Base-by-base conservation (phyloP, 2,888 invertebrate genomes). In the Zhuqinia jingwanae region DNA sequence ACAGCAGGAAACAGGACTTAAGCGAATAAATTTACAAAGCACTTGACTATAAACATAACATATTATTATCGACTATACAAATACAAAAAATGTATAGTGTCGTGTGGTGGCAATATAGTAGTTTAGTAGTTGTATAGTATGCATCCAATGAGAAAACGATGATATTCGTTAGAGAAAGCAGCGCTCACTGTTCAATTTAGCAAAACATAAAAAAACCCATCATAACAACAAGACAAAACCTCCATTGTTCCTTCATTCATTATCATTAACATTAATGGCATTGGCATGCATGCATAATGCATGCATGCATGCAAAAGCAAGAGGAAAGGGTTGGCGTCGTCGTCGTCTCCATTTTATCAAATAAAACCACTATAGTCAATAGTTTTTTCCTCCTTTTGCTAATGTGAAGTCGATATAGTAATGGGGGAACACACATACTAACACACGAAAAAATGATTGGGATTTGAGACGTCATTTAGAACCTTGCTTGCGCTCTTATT, bases 391-490 rank as follows among this genome's bases (percentile, higher is more conserved):
- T 17, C 58, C 22, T 17, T 17, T 17, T 42, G 10, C 17, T 53
- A 50, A 27, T 50, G 27, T 25, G 25, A 73, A 50, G n/a, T 17
- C 50, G 50, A 30, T n/a, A n/a, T 73, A 50, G n/a, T 50, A 27
- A 22, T 1, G 65, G 15, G 50, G 20, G 13, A 45, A 13, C 25
- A 20, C 20, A 58, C 6, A 25, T 25, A 3, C 25, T 22, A 68
- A 10, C 6, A 63, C 22, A 15, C 13, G 30, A 20, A 20, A 58
- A 58, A 22, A 25, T 60, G 22, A 25, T 65, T 68, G 68, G 42
- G 45, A 45, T 68, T 68, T 73, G 15, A 15, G n/a, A 25, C 22
- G 73, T 73, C 73, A 73, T 22, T 50, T 73, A 10, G 17, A 73
- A 73, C 50, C 73, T 73, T 36, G 36, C 36, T 36, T 36, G 36